Percentiles rank a stretch among this genome's conserved stretches.
phyloP scores from a whole-genome alignment of 2,797 vertebrate genomes.

The Agapornis canus region DNA sequence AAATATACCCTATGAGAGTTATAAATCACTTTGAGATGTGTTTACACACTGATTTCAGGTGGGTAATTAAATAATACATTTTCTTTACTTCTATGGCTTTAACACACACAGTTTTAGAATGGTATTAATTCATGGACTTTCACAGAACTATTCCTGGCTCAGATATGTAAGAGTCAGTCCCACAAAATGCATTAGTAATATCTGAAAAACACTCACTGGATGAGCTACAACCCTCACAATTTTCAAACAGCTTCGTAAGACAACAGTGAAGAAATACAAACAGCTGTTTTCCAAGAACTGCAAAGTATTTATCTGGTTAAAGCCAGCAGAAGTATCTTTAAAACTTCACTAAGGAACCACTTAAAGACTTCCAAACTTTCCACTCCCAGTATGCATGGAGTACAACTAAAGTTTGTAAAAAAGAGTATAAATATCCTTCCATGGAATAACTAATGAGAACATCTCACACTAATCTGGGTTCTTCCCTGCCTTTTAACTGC shows the following conservation, averaged over 20 bases:
- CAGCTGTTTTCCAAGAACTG: neutral
- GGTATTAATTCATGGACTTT: neutral
- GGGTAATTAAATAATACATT: neutral
- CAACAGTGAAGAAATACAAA: neutral
- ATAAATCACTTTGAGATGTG: neutral
- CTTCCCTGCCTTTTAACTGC: slow-evolving; percentile 15
- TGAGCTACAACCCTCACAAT: neutral
- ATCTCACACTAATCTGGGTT: slow-evolving; percentile 18
- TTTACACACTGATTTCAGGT: neutral
- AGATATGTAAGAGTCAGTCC: neutral
- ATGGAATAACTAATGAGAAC: slow-evolving; percentile 38
- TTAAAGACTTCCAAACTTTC: slow-evolving; percentile 1
- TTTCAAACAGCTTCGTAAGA: neutral
- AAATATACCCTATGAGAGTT: neutral
- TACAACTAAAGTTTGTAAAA: slow-evolving; percentile 2
- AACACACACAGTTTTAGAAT: neutral
- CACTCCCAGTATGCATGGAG: neutral
- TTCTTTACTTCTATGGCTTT: neutral
- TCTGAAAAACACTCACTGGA: neutral
- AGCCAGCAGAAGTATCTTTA: neutral
- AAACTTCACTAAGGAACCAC: slow-evolving; percentile 11
- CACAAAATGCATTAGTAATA: neutral
- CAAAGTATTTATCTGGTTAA: slow-evolving; percentile 1
- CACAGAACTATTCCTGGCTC: neutral
- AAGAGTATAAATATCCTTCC: slow-evolving; percentile 20